Percentiles rank a stretch among this genome's conserved stretches.
Conservation (phyloP, 2,888 invertebrate species). For the Papilio protenor region DNA sequence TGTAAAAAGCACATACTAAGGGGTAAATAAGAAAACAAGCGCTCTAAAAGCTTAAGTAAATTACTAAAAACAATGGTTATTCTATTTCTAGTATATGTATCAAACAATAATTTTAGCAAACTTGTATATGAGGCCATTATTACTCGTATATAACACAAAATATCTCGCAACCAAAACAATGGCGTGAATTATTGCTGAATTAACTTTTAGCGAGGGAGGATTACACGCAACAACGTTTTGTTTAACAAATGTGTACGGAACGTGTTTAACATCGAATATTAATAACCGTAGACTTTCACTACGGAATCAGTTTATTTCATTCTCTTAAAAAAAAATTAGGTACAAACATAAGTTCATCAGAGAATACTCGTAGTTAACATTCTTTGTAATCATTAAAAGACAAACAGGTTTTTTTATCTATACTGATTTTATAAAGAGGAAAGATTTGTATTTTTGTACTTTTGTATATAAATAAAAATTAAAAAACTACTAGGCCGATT, state of each 20-base stretch:
- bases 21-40: neutral
- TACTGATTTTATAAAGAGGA: too few relatives aligned
- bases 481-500: too few relatives aligned
- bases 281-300: neutral
- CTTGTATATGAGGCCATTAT: neutral
- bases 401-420: too few relatives aligned
- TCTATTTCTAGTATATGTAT: neutral
- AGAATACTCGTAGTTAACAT: too few relatives aligned
- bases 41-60: neutral
- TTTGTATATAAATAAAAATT: too few relatives aligned
- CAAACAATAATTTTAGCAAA: conserved; percentile 9
- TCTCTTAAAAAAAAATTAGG: too few relatives aligned
- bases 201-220: conserved; percentile 4
- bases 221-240: conserved; percentile 7
- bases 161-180: conserved; percentile 9
- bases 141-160: neutral
- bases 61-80: neutral
- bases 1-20: too few relatives aligned
- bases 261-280: neutral
- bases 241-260: neutral
- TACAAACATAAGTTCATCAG: too few relatives aligned
- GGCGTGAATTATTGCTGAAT: conserved; percentile 24
- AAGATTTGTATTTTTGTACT: too few relatives aligned
- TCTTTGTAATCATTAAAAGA: too few relatives aligned
- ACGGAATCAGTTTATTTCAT: too few relatives aligned